These are phyloP conservation scores for Ephialtes manifestator DNA, from an alignment of 2,888 invertebrate genomes.

Conservation along the genomic window DNA sequence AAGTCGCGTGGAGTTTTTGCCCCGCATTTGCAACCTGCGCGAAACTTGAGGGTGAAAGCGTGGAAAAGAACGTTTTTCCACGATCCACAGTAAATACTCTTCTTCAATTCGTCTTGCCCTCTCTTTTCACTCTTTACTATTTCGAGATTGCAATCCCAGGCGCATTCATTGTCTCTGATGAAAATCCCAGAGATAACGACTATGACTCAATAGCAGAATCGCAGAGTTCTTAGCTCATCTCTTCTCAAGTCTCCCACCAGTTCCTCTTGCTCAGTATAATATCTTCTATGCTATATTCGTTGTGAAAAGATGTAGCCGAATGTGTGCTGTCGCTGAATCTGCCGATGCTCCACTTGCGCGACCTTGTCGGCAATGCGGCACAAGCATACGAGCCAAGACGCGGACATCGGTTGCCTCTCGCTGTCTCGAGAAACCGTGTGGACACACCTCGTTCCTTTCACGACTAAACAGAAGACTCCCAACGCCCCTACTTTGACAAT, in stretches of 20 bases:
- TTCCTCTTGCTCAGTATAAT: background rate
- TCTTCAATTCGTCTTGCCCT: background rate
- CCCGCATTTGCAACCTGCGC: background rate
- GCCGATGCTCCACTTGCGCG: slow-evolving; percentile 69
- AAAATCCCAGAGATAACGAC: slow-evolving; percentile 12
- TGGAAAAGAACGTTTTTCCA: slow-evolving; percentile 54
- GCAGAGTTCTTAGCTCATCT: slow-evolving; percentile 2
- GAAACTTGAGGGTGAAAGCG: slow-evolving; percentile 56
- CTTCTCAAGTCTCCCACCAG: background rate
- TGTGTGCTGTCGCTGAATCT: slow-evolving; percentile 20
- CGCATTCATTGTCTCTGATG: slow-evolving; percentile 5
- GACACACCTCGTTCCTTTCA: slow-evolving; percentile 5
- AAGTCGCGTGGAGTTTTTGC: slow-evolving; percentile 9
- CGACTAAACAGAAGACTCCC: slow-evolving; percentile 21
- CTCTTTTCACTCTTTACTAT: background rate
- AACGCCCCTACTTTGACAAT: background rate
- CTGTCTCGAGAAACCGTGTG: slow-evolving; percentile 23
- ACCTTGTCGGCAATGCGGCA: slow-evolving; percentile 73
- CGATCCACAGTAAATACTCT: background rate
- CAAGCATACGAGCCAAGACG: slow-evolving; percentile 68
- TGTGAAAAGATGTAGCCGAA: slow-evolving; percentile 31
- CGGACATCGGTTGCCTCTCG: slow-evolving; percentile 57
- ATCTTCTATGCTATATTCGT: slow-evolving; percentile 3
- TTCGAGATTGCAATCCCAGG: background rate
- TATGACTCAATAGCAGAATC: background rate